A percentile compares a stretch with the other conserved stretches of the same genome.
phyloP scores from a whole-genome alignment of 2,797 vertebrate species.

The Melanotaenia maccullochi region DNA sequence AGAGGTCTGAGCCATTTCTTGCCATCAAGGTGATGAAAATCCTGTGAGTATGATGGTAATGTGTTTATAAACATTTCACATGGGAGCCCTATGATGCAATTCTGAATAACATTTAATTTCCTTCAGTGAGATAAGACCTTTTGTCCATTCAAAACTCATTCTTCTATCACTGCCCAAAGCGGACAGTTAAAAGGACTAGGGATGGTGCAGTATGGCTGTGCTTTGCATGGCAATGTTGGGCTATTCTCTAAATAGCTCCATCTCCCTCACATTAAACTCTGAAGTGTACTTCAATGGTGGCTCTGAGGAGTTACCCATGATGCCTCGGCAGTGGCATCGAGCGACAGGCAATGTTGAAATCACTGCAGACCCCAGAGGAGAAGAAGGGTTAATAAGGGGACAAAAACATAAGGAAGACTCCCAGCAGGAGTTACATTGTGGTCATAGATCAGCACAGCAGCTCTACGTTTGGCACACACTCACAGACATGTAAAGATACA shows the following conservation, averaged over 20 bases:
- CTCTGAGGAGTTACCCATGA: constrained; percentile 53
- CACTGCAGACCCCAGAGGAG: constrained; percentile 30
- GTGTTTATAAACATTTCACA: constrained; percentile 68
- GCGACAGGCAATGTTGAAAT: constrained; percentile 46
- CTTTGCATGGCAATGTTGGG: constrained; percentile 63
- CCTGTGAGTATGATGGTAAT: constrained; percentile 33
- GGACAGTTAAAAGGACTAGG: constrained; percentile 51
- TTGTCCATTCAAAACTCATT: constrained; percentile 63
- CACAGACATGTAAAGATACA: constrained; percentile 9
- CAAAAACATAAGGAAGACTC: constrained; percentile 34
- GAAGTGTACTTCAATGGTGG: constrained; percentile 54
- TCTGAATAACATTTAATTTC: constrained; percentile 75
- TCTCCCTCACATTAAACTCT: constrained; percentile 39
- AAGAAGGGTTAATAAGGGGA: constrained; percentile 42
- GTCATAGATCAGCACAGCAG: constrained; percentile 23
- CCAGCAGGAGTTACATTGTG: constrained; percentile 28
- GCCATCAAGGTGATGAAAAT: constrained; percentile 46
- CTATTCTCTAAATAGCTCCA: constrained; percentile 40
- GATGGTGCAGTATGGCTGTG: constrained; percentile 42
- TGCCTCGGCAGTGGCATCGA: constrained; percentile 41
- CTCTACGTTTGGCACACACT: constrained; percentile 7
- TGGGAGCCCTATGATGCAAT: constrained; percentile 41
- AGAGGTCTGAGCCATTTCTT: constrained; percentile 26
- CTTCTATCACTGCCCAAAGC: constrained; percentile 52
- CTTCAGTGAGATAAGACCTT: constrained; percentile 71